These are phyloP conservation scores for Perithous albicinctus DNA, from an alignment of 2,888 invertebrate genomes.

Conservation along the genomic window DNA sequence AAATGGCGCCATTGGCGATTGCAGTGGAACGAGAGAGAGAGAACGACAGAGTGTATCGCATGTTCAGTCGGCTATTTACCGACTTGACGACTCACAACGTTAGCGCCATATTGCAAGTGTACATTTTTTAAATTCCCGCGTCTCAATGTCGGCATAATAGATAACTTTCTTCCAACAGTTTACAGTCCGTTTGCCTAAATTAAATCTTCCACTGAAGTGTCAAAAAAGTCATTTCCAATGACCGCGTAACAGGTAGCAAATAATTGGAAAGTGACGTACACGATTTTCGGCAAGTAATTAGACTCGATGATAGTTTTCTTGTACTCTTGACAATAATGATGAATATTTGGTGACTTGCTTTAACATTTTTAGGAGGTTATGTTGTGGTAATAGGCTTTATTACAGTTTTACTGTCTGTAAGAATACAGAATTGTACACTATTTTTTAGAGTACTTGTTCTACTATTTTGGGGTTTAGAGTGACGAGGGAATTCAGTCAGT, in stretches of 20 bases:
- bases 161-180: constrained; percentile 7
- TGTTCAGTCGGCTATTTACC: too few relatives aligned
- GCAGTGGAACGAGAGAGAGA: too few relatives aligned
- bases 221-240: constrained; percentile 1
- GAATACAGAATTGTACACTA: not conserved
- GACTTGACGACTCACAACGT: too few relatives aligned
- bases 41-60: too few relatives aligned
- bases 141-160: not conserved
- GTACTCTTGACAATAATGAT: not conserved
- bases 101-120: too few relatives aligned
- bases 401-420: not conserved
- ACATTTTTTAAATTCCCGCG: too few relatives aligned
- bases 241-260: not conserved
- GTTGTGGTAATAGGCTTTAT: not conserved
- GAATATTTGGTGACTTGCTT: not conserved
- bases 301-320: not conserved
- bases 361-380: constrained; percentile 11
- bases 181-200: not conserved
- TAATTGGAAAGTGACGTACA: not conserved
- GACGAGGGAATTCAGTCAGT: not conserved
- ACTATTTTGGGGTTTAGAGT: not conserved
- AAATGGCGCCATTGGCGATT: not conserved
- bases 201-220: not conserved
- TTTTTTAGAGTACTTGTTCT: not conserved
- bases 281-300: not conserved